Evolutionary conservation across 2,797 vertebrate species (phyloP).

Genomic region (Myioborus melanocephalus): DNA sequence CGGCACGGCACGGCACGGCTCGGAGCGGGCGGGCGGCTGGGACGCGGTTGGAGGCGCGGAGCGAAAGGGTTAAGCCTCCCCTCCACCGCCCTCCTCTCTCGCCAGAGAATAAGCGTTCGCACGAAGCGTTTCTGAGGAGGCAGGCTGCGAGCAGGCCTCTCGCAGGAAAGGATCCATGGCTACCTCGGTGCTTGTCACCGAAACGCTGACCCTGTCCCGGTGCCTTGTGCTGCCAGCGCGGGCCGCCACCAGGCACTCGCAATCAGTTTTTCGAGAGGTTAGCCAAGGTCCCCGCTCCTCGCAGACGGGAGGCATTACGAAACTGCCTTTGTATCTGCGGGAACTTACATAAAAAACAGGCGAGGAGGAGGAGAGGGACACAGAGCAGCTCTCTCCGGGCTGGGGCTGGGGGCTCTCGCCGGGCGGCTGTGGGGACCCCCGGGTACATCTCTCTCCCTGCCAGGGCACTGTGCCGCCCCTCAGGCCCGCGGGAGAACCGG

Average conservation of each 20-base stretch:
- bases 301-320: slow-evolving; percentile 70
- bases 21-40: background rate
- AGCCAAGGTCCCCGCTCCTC: slow-evolving; percentile 67
- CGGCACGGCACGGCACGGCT: background rate
- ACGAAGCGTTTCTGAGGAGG: slow-evolving; percentile 50
- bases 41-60: background rate
- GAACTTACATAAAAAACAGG: slow-evolving; percentile 42
- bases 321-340: slow-evolving; percentile 71
- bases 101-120: slow-evolving; percentile 47
- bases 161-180: slow-evolving; percentile 47
- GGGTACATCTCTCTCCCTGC: no score
- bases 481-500: background rate
- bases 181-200: slow-evolving; percentile 59
- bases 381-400: background rate
- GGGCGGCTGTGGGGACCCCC: background rate
- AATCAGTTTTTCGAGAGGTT: slow-evolving; percentile 71
- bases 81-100: slow-evolving; percentile 46
- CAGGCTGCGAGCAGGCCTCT: slow-evolving; percentile 69
- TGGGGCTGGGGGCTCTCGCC: background rate
- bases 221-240: slow-evolving; percentile 29
- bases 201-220: slow-evolving; percentile 35
- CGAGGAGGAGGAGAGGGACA: background rate
- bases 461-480: background rate
- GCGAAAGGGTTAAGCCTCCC: slow-evolving; percentile 58
- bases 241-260: slow-evolving; percentile 63